A percentile compares a stretch with the other conserved stretches of the same genome.
phyloP scores from a whole-genome alignment of 2,888 invertebrate species.

The Acronicta leporina region DNA sequence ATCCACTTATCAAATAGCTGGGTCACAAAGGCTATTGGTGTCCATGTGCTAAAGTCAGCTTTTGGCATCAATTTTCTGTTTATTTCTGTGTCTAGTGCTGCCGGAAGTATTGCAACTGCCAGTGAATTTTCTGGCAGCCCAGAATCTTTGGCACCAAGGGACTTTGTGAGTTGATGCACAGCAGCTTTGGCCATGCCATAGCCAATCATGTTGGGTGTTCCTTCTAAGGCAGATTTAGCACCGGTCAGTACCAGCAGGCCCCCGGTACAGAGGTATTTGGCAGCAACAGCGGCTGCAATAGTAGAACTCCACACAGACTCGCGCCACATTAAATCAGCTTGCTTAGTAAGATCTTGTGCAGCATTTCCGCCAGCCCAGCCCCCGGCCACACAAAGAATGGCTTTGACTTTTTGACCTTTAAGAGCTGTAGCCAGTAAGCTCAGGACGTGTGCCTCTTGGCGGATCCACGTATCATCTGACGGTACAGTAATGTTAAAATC shows the following conservation, averaged over 20 bases:
- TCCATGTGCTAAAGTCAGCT: conserved; percentile 97
- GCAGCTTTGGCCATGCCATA: conserved; percentile 96
- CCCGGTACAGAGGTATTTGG: conserved; percentile 95
- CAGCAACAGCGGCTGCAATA: conserved; percentile 96
- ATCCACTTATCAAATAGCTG: conserved; percentile 97
- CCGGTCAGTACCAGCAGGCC: conserved; percentile 98
- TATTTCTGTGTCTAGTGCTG: conserved; percentile 99
- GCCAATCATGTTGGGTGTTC: conserved; percentile 92
- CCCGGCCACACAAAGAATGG: conserved; percentile 99
- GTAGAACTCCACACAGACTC: conserved; percentile 99
- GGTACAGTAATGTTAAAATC: conserved; percentile 96
- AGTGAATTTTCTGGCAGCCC: conserved; percentile 94
- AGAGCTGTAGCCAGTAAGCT: conserved; percentile 91
- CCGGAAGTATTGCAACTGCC: conserved; percentile 95
- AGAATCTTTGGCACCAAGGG: conserved; percentile 93
- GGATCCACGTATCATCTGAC: conserved; percentile 92
- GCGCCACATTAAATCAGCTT: conserved; percentile 98
- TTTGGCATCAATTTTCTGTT: conserved; percentile 99
- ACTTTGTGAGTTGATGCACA: conserved; percentile 98
- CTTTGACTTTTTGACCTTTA: conserved; percentile 95
- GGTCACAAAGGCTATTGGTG: conserved; percentile 95
- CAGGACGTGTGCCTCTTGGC: conserved; percentile 93
- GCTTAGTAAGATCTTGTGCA: conserved; percentile 96
- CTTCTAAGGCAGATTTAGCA: conserved; percentile 96
- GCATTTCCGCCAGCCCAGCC: conserved; percentile 99